phyloP scores from a whole-genome alignment of 2,797 vertebrate species.

The Intellagama lesueurii region DNA sequence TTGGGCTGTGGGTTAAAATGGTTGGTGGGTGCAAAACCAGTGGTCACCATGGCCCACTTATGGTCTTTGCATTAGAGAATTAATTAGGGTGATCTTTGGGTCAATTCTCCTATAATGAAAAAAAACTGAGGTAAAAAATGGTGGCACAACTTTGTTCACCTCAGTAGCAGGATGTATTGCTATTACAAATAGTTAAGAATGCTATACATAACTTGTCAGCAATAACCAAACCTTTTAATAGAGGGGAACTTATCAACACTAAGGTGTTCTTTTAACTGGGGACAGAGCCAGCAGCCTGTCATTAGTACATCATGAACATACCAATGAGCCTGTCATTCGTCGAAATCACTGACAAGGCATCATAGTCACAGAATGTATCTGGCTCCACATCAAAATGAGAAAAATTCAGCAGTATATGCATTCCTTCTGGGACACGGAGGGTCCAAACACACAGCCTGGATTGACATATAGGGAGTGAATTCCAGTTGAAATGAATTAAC shows the following conservation, averaged over 20 bases:
- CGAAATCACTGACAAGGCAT: slow-evolving; percentile 73
- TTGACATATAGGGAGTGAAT: slow-evolving; percentile 30
- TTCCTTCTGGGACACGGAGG: slow-evolving; percentile 73
- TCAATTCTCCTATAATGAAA: no score
- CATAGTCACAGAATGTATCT: slow-evolving; percentile 76
- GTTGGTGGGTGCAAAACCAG: no score
- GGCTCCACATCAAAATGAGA: slow-evolving; percentile 81
- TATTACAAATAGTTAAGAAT: not conserved
- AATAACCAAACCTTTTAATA: not conserved
- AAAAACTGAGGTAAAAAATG: no score
- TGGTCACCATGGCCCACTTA: no score
- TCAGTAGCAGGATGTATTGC: not conserved
- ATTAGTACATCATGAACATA: slow-evolving; percentile 58
- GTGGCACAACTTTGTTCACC: no score
- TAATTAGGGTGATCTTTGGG: no score
- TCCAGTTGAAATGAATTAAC: slow-evolving; percentile 33
- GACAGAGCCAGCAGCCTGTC: not conserved
- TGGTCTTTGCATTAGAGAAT: no score
- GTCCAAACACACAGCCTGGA: slow-evolving; percentile 84
- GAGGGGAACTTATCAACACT: not conserved
- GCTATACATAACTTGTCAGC: not conserved
- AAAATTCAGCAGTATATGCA: slow-evolving; percentile 79
- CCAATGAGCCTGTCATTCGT: slow-evolving; percentile 76
- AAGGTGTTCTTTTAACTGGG: not conserved
- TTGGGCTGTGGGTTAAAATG: no score